Conservation (phyloP, 2,113 vertebrate species). For the Coturnix japonica region DNA sequence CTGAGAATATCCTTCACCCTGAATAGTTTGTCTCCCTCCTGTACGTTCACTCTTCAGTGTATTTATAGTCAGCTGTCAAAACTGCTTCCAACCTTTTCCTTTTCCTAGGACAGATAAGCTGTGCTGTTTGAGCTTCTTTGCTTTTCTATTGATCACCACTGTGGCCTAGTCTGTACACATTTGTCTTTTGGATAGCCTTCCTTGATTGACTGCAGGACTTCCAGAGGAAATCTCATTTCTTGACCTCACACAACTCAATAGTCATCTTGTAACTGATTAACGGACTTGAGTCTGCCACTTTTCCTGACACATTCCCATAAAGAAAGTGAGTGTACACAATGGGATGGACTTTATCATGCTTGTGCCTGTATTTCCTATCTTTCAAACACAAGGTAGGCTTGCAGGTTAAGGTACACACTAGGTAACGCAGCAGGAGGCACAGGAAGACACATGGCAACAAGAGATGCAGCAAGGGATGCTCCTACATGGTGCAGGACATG, state of each 20-base stretch:
- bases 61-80: neutral
- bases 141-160: neutral
- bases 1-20: neutral
- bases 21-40: neutral
- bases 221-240: neutral
- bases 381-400: neutral
- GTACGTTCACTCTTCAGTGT: neutral
- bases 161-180: neutral
- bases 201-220: neutral
- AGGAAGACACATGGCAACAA: rapidly evolving
- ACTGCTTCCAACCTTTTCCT: neutral
- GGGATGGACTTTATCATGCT: rapidly evolving
- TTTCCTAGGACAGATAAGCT: neutral
- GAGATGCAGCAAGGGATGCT: neutral
- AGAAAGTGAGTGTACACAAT: neutral
- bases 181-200: neutral
- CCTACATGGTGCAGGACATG: neutral
- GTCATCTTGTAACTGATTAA: neutral
- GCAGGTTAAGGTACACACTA: neutral
- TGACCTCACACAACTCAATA: neutral
- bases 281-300: neutral
- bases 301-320: neutral
- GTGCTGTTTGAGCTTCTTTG: neutral
- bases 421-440: neutral
- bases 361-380: neutral